Evolutionary conservation across 1,140 invertebrate species (phyloP).

Genomic region (Hesperophylax magnus): DNA sequence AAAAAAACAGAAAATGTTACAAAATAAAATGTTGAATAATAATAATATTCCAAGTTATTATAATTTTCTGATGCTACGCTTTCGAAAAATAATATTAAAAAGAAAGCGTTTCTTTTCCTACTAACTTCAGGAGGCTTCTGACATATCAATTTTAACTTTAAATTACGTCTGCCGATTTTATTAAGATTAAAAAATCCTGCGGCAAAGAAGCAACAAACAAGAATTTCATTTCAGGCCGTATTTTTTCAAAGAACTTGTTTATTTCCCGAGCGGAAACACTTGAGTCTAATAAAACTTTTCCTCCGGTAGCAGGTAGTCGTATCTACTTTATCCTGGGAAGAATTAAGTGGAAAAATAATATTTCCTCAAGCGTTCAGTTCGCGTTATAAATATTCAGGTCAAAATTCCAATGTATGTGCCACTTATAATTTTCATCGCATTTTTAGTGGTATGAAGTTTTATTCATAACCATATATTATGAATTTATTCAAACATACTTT

Average conservation of each 20-base stretch:
- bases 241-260: neutral
- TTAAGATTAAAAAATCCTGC: constrained; percentile 18
- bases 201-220: constrained; percentile 11
- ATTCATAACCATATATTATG: too few species aligned
- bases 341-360: neutral
- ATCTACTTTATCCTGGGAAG: too few species aligned
- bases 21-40: too few species aligned
- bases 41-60: too few species aligned
- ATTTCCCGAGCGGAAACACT: constrained; percentile 15
- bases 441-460: too few species aligned
- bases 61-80: too few species aligned
- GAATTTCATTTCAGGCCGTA: neutral
- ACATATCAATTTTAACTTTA: constrained; percentile 29
- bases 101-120: neutral
- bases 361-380: neutral
- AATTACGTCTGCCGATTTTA: constrained; percentile 26
- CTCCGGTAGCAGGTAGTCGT: neutral
- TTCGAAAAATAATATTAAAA: constrained; percentile 9
- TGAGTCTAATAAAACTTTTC: constrained; percentile 17
- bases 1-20: too few species aligned
- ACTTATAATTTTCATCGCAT: too few species aligned
- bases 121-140: neutral
- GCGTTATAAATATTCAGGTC: too few species aligned
- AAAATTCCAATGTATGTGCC: too few species aligned
- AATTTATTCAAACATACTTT: too few species aligned